Base-by-base conservation (phyloP, 2,888 invertebrate species). In the Barypeithes pellucidus region DNA sequence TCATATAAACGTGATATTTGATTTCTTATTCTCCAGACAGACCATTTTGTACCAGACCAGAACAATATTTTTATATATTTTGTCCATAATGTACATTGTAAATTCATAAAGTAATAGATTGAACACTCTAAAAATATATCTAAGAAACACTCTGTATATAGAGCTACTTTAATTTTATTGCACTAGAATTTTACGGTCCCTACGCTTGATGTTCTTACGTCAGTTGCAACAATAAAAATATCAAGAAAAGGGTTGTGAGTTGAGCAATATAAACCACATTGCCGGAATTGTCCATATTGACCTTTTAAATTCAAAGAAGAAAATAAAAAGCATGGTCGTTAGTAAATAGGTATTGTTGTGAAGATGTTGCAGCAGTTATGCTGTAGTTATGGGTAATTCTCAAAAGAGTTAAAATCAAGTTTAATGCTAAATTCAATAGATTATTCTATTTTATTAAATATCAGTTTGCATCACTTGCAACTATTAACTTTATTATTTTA, bases 231-330 rank as follows among this genome's bases (percentile, higher is more conserved):
- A 72, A 67, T 67, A 72, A 72, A 72, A 66, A 60, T 61, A 59
- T 59, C 43, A 67, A 41, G 24, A 39, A 67, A 72, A 61, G 67
- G 62, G 62, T 72, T 72, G 33, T 52, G 33, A 59, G 61, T 73
- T 73, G 68, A 68, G 50, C 62, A 73, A 73, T 59, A 63, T 57
- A 68, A 73, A 73, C 73, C 73, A 50, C 72, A 61, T 67, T 66
- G 36, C 22, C 50, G 24, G 65, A 43, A 29, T 67, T 36, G 41
- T 22, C 67, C 24, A 14, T 39, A 65, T 65, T 65, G 50, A 33
- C 47, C 61, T 47, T 22, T 41, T 12, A 59, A 60, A 47, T 68
- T 68, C 68, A 7, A 47, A 39, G 68, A 68, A 68, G 33, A 52
- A 39, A 57, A 66, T 39, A 43, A n/a, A 43, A 41, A 67, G 36